Base-by-base conservation (phyloP, 1,140 invertebrate species). In the Capitella teleta region DNA sequence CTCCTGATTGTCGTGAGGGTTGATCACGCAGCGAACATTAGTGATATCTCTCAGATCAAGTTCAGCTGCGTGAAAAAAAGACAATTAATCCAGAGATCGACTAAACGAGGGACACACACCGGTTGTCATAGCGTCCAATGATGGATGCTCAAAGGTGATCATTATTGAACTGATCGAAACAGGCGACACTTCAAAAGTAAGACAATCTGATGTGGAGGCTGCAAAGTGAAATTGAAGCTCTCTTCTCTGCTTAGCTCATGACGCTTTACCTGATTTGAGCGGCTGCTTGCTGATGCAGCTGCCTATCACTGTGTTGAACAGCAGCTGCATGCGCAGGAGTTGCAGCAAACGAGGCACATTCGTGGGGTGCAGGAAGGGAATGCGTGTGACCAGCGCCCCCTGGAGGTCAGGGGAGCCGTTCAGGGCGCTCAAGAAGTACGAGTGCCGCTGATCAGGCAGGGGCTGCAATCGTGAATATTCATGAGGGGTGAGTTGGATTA, bases 331-430 rank as follows among this genome's bases (percentile, higher is more conserved):
- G 16, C 92, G 74, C 2, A 97, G 76, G 54, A 80, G 80, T 23
- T 81, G 79, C 6, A 97, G 77, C 50, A 97, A 86, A 59, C 83
- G 80, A 14, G 89, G 82, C n/a, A 96, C 87, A 64, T 93, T 86
- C 5, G 84, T 83, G 2, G 91, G 91, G 74, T 95, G 90, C 2
- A 87, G 91, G 66, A 95, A 95, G 0, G 89, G 87, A 51, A 97
- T 83, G 47, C 80, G 83, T 18, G 78, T 77, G 16, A 95, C 81
- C 58, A 90, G 66, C 26, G 86, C 81, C 2, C 86, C 90, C 42
- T 84, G 80, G 69, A 94, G 57, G 54, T 44, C 42, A 2, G 25
- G 16, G 45, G 61, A 61, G 12, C 78, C 79, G 55, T 79, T 80
- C 51, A 80, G 80, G 62, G 89, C 85, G 3, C 86, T 91, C 73